Evolutionary conservation across 2,113 vertebrate species (phyloP).

Genomic region (Ia io): DNA sequence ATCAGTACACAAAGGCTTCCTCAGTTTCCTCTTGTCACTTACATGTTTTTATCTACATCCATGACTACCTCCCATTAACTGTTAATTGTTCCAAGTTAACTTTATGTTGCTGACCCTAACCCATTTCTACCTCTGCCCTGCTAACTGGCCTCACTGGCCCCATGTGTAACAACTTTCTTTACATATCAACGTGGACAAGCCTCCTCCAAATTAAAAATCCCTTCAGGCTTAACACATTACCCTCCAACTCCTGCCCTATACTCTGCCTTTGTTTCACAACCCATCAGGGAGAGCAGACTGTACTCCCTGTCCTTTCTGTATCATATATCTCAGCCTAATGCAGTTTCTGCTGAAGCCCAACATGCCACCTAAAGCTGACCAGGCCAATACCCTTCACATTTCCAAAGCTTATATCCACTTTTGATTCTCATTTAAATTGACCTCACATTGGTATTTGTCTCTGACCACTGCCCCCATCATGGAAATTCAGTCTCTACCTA

Average conservation of each 20-base stretch:
- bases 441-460: background rate
- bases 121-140: background rate
- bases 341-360: background rate
- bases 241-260: background rate
- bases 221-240: background rate
- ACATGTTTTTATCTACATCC: background rate
- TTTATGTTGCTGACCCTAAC: background rate
- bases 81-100: background rate
- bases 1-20: background rate
- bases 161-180: background rate
- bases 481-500: background rate
- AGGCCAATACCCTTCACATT: background rate
- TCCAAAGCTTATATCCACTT: background rate
- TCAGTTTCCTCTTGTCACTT: background rate
- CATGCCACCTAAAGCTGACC: background rate
- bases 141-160: background rate
- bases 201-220: background rate
- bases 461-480: background rate
- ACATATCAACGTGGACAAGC: background rate
- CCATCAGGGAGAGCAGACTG: background rate
- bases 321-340: background rate
- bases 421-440: background rate
- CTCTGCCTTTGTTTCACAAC: background rate
- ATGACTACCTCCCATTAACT: background rate
- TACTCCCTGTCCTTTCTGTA: background rate